Percentiles rank a stretch among this genome's conserved stretches.
These are phyloP conservation scores for Micoletzkya japonica DNA, from an alignment of 2,888 invertebrate species.

Conservation along the genomic window DNA sequence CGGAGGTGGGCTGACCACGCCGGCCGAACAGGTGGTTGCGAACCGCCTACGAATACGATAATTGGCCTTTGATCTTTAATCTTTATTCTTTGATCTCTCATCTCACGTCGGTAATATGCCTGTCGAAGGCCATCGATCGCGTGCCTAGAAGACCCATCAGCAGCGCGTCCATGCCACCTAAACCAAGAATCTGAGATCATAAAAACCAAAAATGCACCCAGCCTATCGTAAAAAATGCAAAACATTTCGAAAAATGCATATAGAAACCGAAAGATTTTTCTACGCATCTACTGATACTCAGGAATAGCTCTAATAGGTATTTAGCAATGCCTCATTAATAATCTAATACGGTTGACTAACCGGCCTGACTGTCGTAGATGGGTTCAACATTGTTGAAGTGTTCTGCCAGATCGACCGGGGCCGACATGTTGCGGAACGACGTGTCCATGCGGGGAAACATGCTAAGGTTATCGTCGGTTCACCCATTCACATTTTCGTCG, in stretches of 20 bases:
- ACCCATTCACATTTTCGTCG: neutral
- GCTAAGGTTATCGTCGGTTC: constrained; percentile 15
- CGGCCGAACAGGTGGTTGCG: constrained; percentile 67
- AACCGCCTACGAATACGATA: constrained; percentile 17
- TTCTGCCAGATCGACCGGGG: constrained; percentile 72
- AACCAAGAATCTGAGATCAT: neutral
- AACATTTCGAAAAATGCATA: neutral
- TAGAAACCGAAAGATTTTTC: neutral
- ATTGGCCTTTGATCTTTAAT: neutral
- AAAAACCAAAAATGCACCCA: too few relatives aligned
- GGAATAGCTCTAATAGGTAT: neutral
- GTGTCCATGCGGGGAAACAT: constrained; percentile 52
- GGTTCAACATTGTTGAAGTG: constrained; percentile 89
- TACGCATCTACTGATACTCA: too few relatives aligned
- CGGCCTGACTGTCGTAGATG: constrained; percentile 67
- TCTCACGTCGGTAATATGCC: constrained; percentile 41
- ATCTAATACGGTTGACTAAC: too few relatives aligned
- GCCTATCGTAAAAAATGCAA: too few relatives aligned
- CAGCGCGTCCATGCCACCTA: constrained; percentile 53
- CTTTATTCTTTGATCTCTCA: neutral
- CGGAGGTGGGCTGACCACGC: constrained; percentile 75
- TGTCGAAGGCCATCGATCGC: constrained; percentile 52
- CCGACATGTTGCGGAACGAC: constrained; percentile 41
- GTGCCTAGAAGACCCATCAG: constrained; percentile 55
- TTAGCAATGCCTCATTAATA: neutral